These are phyloP conservation scores for Troglohyphantes excavatus DNA, from an alignment of 2,888 invertebrate species.

Conservation along the genomic window DNA sequence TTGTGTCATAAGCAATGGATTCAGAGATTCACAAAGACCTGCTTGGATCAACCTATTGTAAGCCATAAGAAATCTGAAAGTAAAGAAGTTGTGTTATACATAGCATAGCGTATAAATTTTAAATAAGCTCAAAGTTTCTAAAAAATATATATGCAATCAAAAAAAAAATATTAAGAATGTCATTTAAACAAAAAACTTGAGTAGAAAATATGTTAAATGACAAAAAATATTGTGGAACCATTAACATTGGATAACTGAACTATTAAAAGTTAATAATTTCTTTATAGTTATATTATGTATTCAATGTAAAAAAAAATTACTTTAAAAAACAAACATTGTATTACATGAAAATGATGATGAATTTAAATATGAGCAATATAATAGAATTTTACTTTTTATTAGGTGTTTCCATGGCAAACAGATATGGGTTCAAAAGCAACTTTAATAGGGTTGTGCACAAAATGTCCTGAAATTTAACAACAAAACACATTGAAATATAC, in stretches of 20 bases:
- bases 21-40: constrained; percentile 63
- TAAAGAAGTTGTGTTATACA: too few relatives aligned
- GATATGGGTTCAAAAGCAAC: constrained; percentile 53
- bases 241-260: too few relatives aligned
- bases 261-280: too few relatives aligned
- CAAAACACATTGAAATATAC: constrained; percentile 1
- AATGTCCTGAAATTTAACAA: constrained; percentile 51
- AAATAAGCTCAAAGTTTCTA: neutral
- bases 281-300: too few relatives aligned
- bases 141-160: too few relatives aligned
- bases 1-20: constrained; percentile 50
- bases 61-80: constrained; percentile 44
- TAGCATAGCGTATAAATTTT: too few relatives aligned
- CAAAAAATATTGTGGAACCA: too few relatives aligned
- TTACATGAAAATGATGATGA: too few relatives aligned
- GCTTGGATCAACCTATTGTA: constrained; percentile 68
- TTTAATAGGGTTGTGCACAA: constrained; percentile 46
- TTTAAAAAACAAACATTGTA: too few relatives aligned
- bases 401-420: constrained; percentile 53
- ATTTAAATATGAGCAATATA: too few relatives aligned
- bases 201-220: too few relatives aligned
- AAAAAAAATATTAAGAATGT: neutral
- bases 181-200: neutral
- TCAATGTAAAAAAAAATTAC: too few relatives aligned
- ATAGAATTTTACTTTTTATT: constrained; percentile 41